These are phyloP conservation scores for Dorcus hopei DNA, from an alignment of 2,888 invertebrate genomes.

Conservation along the genomic window DNA sequence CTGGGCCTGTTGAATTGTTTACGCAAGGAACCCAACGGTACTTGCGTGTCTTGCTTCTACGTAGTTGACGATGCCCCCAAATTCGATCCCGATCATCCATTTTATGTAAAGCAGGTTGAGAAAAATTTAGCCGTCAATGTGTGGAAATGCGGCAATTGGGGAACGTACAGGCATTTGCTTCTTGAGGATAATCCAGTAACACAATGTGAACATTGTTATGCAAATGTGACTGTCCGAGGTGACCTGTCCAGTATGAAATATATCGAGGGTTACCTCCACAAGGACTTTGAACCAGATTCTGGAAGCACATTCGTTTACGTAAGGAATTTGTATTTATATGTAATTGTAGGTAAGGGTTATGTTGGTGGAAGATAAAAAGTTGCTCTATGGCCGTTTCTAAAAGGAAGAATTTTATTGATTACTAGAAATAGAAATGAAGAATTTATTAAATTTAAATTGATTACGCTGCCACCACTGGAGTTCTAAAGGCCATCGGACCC, in stretches of 20 bases:
- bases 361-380: no score
- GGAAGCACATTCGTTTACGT: conserved; percentile 3
- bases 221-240: conserved; percentile 72
- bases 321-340: background rate
- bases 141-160: conserved; percentile 55
- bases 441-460: no score
- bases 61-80: conserved; percentile 58
- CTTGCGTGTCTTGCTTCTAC: conserved; percentile 58
- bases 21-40: conserved; percentile 58
- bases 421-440: no score
- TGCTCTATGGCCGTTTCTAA: no score
- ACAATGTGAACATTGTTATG: conserved; percentile 64
- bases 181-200: conserved; percentile 32
- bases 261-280: conserved; percentile 62
- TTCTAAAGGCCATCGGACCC: no score
- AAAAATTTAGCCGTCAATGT: conserved; percentile 79
- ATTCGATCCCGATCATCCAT: conserved; percentile 61
- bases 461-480: no score
- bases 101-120: conserved; percentile 63
- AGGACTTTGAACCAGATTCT: background rate
- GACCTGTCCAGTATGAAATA: conserved; percentile 79
- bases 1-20: conserved; percentile 85
- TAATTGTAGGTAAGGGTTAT: background rate
- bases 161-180: conserved; percentile 40
- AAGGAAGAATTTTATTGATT: no score